Conservation (phyloP, 2,888 invertebrate species). For the Yponomeuta evonymella region DNA sequence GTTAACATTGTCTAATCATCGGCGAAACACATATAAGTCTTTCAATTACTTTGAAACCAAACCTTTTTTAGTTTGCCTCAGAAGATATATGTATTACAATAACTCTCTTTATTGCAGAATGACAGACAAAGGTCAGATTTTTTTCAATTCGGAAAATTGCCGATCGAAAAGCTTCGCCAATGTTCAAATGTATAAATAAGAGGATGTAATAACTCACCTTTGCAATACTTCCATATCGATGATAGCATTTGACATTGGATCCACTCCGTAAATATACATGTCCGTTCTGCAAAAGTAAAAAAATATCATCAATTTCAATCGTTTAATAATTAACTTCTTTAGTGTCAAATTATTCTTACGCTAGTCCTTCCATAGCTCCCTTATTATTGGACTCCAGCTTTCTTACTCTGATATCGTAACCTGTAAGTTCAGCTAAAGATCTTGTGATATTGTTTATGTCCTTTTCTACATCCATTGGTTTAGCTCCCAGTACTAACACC, state of each 20-base stretch:
- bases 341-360: conserved; percentile 70
- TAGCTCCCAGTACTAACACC: conserved; percentile 84
- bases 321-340: not conserved
- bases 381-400: conserved; percentile 86
- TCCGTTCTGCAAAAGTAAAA: conserved; percentile 81
- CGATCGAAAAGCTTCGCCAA: no score
- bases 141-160: no score
- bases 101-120: no score
- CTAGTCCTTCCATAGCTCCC: conserved; percentile 78
- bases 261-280: conserved; percentile 90
- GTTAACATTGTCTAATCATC: no score
- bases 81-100: no score
- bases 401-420: conserved; percentile 85
- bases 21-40: no score
- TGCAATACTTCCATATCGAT: conserved; percentile 87
- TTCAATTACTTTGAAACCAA: no score
- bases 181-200: no score
- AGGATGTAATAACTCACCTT: conserved; percentile 73
- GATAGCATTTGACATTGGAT: conserved; percentile 86
- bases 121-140: no score
- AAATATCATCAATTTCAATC: not conserved
- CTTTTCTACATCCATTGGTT: conserved; percentile 85
- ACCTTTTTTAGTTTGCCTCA: no score
- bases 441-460: conserved; percentile 81
- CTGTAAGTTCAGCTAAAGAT: conserved; percentile 83